Conservation (phyloP, 1,140 invertebrate genomes). For the Neoseiulus cucumeris region DNA sequence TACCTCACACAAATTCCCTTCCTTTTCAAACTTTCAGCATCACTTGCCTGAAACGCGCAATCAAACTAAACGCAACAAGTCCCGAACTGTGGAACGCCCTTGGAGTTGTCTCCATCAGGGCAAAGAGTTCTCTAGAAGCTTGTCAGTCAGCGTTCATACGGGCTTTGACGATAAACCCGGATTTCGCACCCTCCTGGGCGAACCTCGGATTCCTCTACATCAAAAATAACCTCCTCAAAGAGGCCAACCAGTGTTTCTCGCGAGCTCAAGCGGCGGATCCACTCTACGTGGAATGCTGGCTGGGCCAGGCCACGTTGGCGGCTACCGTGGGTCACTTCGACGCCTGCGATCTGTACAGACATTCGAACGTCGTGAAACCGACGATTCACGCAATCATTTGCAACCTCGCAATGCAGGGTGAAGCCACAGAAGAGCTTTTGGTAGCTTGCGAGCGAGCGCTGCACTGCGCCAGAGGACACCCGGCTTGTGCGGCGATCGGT, state of each 20-base stretch:
- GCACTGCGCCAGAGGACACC: background rate
- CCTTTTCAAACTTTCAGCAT: background rate
- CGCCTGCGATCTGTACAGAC: constrained; percentile 2
- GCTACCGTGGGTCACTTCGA: background rate
- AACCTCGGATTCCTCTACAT: constrained; percentile 3
- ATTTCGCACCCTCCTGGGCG: background rate
- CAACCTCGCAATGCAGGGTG: background rate
- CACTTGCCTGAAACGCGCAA: background rate
- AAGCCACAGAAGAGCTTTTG: background rate
- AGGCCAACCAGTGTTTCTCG: background rate
- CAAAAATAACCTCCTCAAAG: background rate
- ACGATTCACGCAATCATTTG: background rate
- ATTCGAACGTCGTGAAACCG: background rate
- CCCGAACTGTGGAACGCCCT: background rate
- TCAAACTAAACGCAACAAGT: background rate
- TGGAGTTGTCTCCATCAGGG: background rate
- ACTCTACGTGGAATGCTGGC: background rate
- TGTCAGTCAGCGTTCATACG: background rate
- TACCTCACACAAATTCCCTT: no score
- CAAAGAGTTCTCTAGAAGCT: background rate
- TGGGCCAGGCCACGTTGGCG: background rate
- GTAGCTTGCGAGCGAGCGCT: background rate
- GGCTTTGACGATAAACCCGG: background rate
- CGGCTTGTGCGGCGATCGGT: background rate
- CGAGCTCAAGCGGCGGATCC: background rate